A percentile compares a stretch with the other conserved stretches of the same genome.
These are phyloP conservation scores for Sinodicranocentrus sp. DNA, from an alignment of 2,888 invertebrate species.

Conservation along the genomic window DNA sequence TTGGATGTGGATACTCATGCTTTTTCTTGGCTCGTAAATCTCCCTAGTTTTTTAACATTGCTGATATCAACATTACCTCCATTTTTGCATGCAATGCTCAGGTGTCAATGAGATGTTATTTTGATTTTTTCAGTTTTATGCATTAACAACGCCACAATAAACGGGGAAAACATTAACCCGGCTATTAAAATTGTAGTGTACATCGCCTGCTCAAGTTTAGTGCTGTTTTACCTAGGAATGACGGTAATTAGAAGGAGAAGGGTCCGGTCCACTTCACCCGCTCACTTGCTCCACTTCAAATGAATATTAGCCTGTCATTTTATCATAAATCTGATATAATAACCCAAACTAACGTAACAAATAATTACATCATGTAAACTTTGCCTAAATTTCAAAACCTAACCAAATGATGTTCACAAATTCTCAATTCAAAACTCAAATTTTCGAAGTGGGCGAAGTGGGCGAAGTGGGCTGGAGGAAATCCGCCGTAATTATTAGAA, in stretches of 20 bases:
- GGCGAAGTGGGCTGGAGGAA: too few species aligned
- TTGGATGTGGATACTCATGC: slow-evolving; percentile 44
- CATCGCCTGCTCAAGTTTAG: slow-evolving; percentile 29
- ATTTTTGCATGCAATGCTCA: background rate
- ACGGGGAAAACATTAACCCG: background rate
- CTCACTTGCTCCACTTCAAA: too few species aligned
- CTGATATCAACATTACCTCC: background rate
- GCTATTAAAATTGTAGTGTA: slow-evolving; percentile 42
- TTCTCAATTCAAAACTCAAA: too few species aligned
- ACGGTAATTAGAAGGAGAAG: slow-evolving; percentile 40
- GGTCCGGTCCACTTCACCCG: too few species aligned
- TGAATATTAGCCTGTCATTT: too few species aligned
- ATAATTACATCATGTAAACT: too few species aligned
- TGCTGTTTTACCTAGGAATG: slow-evolving; percentile 58
- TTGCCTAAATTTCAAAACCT: too few species aligned
- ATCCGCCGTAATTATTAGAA: too few species aligned
- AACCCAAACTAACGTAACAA: too few species aligned
- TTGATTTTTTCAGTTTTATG: slow-evolving; percentile 23
- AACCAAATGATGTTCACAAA: too few species aligned
- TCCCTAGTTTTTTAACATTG: background rate
- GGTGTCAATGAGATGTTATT: background rate
- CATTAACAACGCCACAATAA: slow-evolving; percentile 32
- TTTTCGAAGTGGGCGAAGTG: too few species aligned
- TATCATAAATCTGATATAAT: too few species aligned
- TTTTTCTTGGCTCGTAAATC: slow-evolving; percentile 57